These are phyloP conservation scores for Festucalex cinctus DNA, from an alignment of 2,113 vertebrate species.

Conservation along the genomic window DNA sequence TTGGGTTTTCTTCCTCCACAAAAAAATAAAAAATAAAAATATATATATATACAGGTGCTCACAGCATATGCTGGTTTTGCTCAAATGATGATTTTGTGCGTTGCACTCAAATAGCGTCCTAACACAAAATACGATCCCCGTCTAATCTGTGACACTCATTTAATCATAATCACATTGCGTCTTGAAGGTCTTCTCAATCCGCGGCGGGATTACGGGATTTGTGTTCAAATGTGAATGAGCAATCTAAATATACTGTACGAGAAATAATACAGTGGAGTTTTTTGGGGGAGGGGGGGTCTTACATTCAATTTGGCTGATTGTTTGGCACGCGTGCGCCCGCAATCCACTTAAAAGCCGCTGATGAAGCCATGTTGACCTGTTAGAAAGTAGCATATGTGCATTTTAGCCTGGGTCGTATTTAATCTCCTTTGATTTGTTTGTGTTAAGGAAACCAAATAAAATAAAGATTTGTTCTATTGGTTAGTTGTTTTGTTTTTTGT, in stretches of 20 bases:
- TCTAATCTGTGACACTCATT: constrained; percentile 63
- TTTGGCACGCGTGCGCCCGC: constrained; percentile 12
- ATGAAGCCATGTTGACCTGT: constrained; percentile 47
- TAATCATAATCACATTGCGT: constrained; percentile 70
- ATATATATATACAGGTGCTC: no score
- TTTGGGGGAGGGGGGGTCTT: constrained; percentile 9
- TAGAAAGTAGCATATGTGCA: constrained; percentile 26
- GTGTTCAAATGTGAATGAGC: constrained; percentile 45
- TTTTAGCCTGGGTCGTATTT: constrained; percentile 18
- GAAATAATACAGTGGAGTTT: neutral
- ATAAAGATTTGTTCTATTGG: no score
- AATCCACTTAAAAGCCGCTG: constrained; percentile 12
- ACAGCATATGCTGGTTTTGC: no score
- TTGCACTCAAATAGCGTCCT: neutral
- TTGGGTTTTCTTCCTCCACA: no score
- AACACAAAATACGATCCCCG: neutral
- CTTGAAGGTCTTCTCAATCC: constrained; percentile 80
- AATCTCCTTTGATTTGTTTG: constrained; percentile 52
- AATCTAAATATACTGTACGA: constrained; percentile 42
- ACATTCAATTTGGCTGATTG: constrained; percentile 66
- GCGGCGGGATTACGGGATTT: constrained; percentile 73
- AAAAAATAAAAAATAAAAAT: neutral
- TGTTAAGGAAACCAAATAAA: neutral
- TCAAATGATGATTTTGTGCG: no score
- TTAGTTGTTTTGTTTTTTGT: no score